Evolutionary conservation across 2,888 invertebrate species (phyloP), one percentile per base, ranked within the genome.

Genomic region (Caenorhabditis uteleia): DNA sequence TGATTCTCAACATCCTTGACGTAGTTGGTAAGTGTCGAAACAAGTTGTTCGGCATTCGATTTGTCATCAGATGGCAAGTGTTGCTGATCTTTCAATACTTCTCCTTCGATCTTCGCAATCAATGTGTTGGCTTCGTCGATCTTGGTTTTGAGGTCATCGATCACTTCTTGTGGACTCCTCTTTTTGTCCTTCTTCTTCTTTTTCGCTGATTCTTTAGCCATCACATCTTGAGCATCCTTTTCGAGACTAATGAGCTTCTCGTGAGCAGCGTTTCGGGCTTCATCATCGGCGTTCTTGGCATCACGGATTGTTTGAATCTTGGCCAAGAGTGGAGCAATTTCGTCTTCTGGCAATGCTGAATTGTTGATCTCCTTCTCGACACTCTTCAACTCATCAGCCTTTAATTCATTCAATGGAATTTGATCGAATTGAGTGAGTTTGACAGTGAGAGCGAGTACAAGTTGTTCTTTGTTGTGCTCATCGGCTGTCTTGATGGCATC

Each of bases 391-490:
- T 39, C 33, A 10, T 29, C 43, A 12, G 53, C 31, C 14, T 38
- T 43, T 12, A 61, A 21, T 31, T 49, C 36, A 14, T 48, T 48
- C 14, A 64, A 25, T 25, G 62, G 62, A 14, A 43, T 10, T 29
- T 40, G 39, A 10, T 58, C 46, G 12, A 64, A 45, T 33, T 62
- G 58, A 2, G 36, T 51, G 27, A 68, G 50, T 29, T 50, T 60
- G 36, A 54, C 1, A 10, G 39, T 58, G 12, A 58, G 42, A 14
- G 42, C 44, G 33, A 62, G 44, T 25, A 59, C 36, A 26, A 59
- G 36, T 25, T 57, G 29, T 18, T 68, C 62, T 10, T 44, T 54
- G 16, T 68, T 62, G 27, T 46, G 16, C 34, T 64, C 45, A 6
- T 62, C 53, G n/a, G 49, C 57, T 5, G 23, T 43, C 16, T 48